Percentiles rank a stretch among this genome's conserved stretches.
Evolutionary conservation across 2,888 invertebrate genomes (phyloP).

Genomic region (Cordylochernes scorpioides): DNA sequence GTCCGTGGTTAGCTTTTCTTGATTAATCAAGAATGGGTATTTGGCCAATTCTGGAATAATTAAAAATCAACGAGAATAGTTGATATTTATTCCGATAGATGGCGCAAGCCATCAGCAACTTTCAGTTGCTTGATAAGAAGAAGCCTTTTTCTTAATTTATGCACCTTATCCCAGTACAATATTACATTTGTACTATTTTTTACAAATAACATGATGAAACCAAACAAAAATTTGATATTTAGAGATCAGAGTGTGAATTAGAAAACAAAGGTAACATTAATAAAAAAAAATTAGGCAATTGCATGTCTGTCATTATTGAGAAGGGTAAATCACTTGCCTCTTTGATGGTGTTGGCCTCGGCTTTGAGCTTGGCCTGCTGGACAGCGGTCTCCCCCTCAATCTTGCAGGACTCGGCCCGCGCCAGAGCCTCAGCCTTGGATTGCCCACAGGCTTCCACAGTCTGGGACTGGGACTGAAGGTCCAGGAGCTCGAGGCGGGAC

Average conservation of each 20-base stretch:
- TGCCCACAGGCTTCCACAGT: constrained; percentile 27
- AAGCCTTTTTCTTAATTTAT: too few relatives aligned
- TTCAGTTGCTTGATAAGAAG: too few relatives aligned
- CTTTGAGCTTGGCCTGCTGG: constrained; percentile 25
- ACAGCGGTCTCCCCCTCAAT: constrained; percentile 28
- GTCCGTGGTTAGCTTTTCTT: too few relatives aligned
- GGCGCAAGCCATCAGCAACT: too few relatives aligned
- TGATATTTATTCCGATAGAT: too few relatives aligned
- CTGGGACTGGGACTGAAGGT: constrained; percentile 24
- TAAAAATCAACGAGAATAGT: too few relatives aligned
- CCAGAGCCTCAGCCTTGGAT: constrained; percentile 27
- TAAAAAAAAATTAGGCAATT: neutral
- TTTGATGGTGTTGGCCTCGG: constrained; percentile 25
- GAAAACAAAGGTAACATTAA: constrained; percentile 1
- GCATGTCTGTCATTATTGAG: neutral
- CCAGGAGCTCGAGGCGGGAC: constrained; percentile 22
- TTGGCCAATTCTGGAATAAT: too few relatives aligned
- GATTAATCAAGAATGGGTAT: too few relatives aligned
- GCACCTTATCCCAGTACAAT: too few relatives aligned
- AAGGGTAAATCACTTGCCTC: constrained; percentile 18
- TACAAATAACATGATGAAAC: too few relatives aligned
- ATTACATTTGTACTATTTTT: too few relatives aligned
- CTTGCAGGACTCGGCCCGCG: constrained; percentile 24
- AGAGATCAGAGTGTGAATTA: neutral
- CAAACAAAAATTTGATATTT: neutral